Evolutionary conservation across 2,797 vertebrate genomes (phyloP), one percentile per base, ranked within the genome.

Genomic region (Muscicapa comitata): DNA sequence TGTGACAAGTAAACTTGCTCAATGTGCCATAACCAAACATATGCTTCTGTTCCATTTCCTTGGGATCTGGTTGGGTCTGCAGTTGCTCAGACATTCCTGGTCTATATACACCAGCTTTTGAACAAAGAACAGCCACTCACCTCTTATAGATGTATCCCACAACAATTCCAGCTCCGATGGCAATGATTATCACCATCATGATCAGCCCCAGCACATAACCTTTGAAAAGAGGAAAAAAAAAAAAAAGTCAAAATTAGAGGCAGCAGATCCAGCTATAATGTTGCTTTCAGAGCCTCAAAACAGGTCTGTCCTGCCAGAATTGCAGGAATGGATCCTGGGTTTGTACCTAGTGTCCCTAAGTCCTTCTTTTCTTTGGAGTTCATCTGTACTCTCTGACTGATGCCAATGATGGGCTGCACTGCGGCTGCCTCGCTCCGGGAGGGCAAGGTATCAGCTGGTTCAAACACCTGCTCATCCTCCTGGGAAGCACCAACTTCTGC

Each of bases 291-390:
- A 88, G 62, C 66, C 59, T 91, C 62, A 53, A 12, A 90, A 71
- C 35, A 79, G 72, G 77, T 53, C 63, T 55, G 48, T 66, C 43
- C 68, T 81, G 29, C 9, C 47, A 55, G 54, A 75, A 75, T 35
- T 47, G 33, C 14, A 91, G 26, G 55, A 75, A 66, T 5, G n/a
- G 66, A 86, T n/a, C 33, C 75, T 43, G 25, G 15, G 24, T 54
- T 79, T 28, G 50, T 94, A 95, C 94, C 99, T 62, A 98, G 63
- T 15, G 96, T 98, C 73, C 99, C 99, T 2, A 99, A 98, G 96
- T 99, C 99, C 94, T 99, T 99, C 92, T 99, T 99, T 93, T 98
- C 98, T 71, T 98, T 98, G 59, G 99, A 97, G 62, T 98, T 98
- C 67, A 98, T 98, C 86, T 97, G 98, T 35, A 99, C 99, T 48